phyloP scores from a whole-genome alignment of 2,888 invertebrate genomes.

The Zygogramma bicolorata region DNA sequence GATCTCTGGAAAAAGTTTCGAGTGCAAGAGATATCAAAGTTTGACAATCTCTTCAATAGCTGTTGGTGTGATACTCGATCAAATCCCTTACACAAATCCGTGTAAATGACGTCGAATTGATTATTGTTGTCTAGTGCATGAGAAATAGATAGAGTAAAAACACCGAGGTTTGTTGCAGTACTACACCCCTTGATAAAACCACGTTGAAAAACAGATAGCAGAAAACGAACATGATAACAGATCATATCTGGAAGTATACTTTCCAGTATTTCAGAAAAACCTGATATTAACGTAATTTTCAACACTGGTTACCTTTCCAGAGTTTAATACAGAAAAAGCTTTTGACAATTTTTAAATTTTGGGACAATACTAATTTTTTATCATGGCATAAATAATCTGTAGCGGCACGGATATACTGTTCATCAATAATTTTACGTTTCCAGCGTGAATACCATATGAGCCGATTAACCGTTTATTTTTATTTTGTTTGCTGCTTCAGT shows the following conservation, averaged over 20 bases:
- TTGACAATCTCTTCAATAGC: not conserved
- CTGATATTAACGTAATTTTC: not conserved
- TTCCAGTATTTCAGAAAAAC: not conserved
- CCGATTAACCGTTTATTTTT: no score
- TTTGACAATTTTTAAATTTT: no score
- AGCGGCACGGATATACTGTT: no score
- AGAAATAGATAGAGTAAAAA: not conserved
- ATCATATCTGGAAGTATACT: no score
- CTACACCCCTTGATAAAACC: not conserved
- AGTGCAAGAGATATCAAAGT: not conserved
- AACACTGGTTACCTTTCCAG: not conserved
- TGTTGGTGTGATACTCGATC: constrained; percentile 4
- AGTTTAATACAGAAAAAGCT: no score
- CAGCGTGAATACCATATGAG: no score
- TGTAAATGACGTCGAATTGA: not conserved
- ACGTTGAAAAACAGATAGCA: not conserved
- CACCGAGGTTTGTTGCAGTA: not conserved
- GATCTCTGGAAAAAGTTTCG: no score
- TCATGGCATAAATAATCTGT: no score
- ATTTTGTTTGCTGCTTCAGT: no score
- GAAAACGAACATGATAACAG: not conserved
- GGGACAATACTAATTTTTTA: no score
- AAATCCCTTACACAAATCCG: not conserved
- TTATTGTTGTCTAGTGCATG: not conserved
- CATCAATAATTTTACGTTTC: no score